Conservation (phyloP, 2,113 vertebrate genomes). For the Antechinus stuartii region DNA sequence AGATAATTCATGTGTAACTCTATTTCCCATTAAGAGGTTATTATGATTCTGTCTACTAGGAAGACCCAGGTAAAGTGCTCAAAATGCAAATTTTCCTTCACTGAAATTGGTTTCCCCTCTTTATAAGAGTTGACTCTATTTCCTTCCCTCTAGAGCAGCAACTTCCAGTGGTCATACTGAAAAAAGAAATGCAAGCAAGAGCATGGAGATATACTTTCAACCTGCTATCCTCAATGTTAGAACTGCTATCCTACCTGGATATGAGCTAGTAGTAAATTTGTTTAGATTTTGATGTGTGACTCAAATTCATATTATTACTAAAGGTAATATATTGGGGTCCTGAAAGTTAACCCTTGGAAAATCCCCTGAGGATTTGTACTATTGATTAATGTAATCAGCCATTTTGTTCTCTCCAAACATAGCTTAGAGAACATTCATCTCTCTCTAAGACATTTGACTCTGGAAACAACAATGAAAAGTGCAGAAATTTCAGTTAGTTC, state of each 20-base stretch:
- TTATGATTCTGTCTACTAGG: not conserved
- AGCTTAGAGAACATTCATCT: not conserved
- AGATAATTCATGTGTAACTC: not conserved
- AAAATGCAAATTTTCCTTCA: not conserved
- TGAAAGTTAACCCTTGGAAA: constrained; percentile 34
- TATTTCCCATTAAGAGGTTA: not conserved
- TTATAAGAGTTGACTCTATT: not conserved
- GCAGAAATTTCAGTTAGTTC: constrained; percentile 12
- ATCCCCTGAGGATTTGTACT: not conserved
- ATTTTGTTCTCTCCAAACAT: constrained; percentile 11
- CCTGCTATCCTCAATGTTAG: not conserved
- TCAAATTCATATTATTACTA: not conserved
- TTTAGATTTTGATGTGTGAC: not conserved
- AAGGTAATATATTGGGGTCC: not conserved
- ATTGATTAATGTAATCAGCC: constrained; percentile 6
- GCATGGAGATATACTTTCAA: not conserved
- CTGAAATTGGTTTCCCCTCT: not conserved
- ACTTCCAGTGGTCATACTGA: not conserved
- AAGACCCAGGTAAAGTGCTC: not conserved
- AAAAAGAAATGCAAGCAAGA: not conserved
- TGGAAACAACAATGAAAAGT: constrained; percentile 25
- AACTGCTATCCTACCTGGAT: not conserved
- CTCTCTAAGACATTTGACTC: not conserved
- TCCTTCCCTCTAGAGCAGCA: not conserved
- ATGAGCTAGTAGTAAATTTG: constrained; percentile 6